These are phyloP conservation scores for Fragum sueziense DNA, from an alignment of 2,888 invertebrate species.

Conservation along the genomic window DNA sequence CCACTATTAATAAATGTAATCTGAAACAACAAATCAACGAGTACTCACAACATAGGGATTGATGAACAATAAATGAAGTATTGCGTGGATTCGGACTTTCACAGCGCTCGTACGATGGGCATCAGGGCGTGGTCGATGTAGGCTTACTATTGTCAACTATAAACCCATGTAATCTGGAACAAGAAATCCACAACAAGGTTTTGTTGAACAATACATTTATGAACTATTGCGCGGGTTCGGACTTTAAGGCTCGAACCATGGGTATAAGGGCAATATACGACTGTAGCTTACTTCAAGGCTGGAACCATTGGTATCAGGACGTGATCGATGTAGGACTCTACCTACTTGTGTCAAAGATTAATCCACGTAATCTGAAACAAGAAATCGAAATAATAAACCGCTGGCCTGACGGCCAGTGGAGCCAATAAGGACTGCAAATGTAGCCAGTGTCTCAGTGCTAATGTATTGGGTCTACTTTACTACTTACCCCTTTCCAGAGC, in stretches of 20 bases:
- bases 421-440: too few species aligned
- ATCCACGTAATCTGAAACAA: conserved; percentile 49
- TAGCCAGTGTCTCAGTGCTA: too few species aligned
- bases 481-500: too few species aligned
- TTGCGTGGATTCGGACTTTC: conserved; percentile 69
- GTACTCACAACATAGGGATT: neutral
- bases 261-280: conserved; percentile 74
- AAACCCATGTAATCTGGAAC: conserved; percentile 55
- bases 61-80: too few species aligned
- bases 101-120: conserved; percentile 71
- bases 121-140: conserved; percentile 73
- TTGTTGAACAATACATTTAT: too few species aligned
- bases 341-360: conserved; percentile 70
- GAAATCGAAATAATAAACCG: too few species aligned
- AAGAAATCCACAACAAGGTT: conserved; percentile 57
- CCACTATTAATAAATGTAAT: conserved; percentile 62
- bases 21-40: conserved; percentile 1
- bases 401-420: too few species aligned
- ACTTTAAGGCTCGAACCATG: conserved; percentile 69
- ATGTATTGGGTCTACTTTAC: too few species aligned
- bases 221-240: conserved; percentile 69
- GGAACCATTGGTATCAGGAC: conserved; percentile 72
- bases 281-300: conserved; percentile 72
- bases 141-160: conserved; percentile 68
- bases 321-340: conserved; percentile 73